Evolutionary conservation across 2,888 invertebrate species (phyloP), one percentile per base, ranked within the genome.

Genomic region (Folsomia manolachei): DNA sequence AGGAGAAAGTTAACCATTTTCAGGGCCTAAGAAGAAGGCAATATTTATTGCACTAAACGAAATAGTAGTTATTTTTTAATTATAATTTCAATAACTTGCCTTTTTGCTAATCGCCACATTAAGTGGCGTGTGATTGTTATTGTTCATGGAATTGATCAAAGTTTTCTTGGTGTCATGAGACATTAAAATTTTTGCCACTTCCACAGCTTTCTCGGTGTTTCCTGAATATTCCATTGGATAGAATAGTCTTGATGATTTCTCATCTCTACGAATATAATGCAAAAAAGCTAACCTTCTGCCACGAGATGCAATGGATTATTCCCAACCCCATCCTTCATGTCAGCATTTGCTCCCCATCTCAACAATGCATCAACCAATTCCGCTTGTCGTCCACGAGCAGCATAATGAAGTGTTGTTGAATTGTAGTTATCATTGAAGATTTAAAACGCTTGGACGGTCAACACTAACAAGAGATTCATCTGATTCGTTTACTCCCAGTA

Each of bases 1-100:
- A 73, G 19, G 18, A 73, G 23, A 26, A 68, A 68, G 14, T 61
- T 27, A 11, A 71, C 73, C 73, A 73, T 73, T 63, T 70, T 70
- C 56, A 63, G 67, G 18, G 63, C 67, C n/a, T n/a, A n/a, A n/a
- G n/a, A n/a, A n/a, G n/a, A n/a, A n/a, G n/a, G n/a, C n/a, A n/a
- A n/a, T n/a, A n/a, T n/a, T n/a, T n/a, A n/a, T n/a, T n/a, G n/a
- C n/a, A n/a, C n/a, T n/a, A n/a, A n/a, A n/a, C n/a, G n/a, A n/a
- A n/a, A n/a, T n/a, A n/a, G n/a, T n/a, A n/a, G n/a, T n/a, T n/a
- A n/a, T n/a, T n/a, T n/a, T n/a, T n/a, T n/a, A n/a, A n/a, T n/a
- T n/a, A n/a, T n/a, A n/a, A n/a, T n/a, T n/a, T n/a, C n/a, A n/a
- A n/a, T n/a, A n/a, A n/a, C n/a, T n/a, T n/a, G n/a, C n/a, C 23